phyloP scores from a whole-genome alignment of 2,113 vertebrate species.

The Rhinoderma darwinii region DNA sequence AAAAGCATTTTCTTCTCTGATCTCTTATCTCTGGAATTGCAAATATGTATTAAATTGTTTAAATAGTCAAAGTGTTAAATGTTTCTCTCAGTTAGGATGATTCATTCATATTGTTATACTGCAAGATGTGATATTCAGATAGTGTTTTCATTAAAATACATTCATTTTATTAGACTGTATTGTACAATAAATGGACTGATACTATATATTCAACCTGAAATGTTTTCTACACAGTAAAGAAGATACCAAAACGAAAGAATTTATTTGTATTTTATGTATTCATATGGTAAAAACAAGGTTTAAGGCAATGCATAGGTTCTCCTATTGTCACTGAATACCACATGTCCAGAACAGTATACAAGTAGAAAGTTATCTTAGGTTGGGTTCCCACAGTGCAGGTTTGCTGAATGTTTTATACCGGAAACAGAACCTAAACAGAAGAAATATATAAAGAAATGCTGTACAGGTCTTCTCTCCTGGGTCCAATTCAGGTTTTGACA shows the following conservation, averaged over 20 bases:
- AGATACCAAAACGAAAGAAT: constrained; percentile 64
- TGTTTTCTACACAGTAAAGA: constrained; percentile 69
- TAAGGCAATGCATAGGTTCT: background rate
- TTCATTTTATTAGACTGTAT: constrained; percentile 81
- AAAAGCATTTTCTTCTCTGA: constrained; percentile 74
- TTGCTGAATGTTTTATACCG: too few relatives aligned
- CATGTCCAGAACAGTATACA: background rate
- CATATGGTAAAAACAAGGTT: constrained; percentile 25
- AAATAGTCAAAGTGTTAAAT: constrained; percentile 81
- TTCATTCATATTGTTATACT: constrained; percentile 69
- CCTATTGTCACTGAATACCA: constrained; percentile 54
- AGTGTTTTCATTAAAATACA: constrained; percentile 79
- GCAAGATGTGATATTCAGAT: constrained; percentile 79
- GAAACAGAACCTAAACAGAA: too few relatives aligned
- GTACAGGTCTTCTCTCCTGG: too few relatives aligned
- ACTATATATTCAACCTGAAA: constrained; percentile 73
- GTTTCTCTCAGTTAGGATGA: constrained; percentile 76
- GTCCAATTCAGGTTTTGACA: too few relatives aligned
- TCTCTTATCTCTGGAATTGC: constrained; percentile 76
- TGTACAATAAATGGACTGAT: constrained; percentile 76
- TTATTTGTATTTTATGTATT: constrained; percentile 65
- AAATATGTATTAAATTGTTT: constrained; percentile 85
- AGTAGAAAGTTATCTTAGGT: background rate
- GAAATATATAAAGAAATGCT: too few relatives aligned
- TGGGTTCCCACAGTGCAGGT: too few relatives aligned